These are phyloP conservation scores for Catharus bicknelli DNA, from an alignment of 2,113 vertebrate species.

Conservation along the genomic window DNA sequence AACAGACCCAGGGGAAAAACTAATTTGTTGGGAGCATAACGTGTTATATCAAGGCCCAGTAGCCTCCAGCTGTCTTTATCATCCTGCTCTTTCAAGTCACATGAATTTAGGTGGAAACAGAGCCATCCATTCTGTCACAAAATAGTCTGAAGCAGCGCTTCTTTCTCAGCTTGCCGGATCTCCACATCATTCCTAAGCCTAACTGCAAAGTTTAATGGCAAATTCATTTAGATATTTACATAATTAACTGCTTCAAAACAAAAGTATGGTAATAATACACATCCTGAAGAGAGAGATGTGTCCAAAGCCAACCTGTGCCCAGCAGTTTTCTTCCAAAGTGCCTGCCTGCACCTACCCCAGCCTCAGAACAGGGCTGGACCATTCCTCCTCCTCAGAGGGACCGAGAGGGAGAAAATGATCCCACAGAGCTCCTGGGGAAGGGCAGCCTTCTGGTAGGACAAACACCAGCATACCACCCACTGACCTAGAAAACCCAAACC, in stretches of 20 bases:
- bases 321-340: fast-evolving
- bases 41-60: background rate
- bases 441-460: background rate
- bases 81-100: background rate
- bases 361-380: background rate
- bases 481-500: background rate
- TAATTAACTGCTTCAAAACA: background rate
- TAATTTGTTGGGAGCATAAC: background rate
- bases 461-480: background rate
- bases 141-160: background rate
- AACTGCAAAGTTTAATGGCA: background rate
- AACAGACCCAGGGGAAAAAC: background rate
- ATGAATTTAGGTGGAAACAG: background rate
- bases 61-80: background rate
- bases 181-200: background rate
- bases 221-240: background rate
- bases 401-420: background rate
- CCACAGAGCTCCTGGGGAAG: background rate
- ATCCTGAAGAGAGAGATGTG: background rate
- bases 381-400: background rate
- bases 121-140: background rate
- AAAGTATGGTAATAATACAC: background rate
- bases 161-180: background rate
- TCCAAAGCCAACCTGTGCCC: background rate
- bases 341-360: background rate